Evolutionary conservation across 2,113 vertebrate species (phyloP), one percentile per base, ranked within the genome.

Genomic region (Chaenogobius annularis): DNA sequence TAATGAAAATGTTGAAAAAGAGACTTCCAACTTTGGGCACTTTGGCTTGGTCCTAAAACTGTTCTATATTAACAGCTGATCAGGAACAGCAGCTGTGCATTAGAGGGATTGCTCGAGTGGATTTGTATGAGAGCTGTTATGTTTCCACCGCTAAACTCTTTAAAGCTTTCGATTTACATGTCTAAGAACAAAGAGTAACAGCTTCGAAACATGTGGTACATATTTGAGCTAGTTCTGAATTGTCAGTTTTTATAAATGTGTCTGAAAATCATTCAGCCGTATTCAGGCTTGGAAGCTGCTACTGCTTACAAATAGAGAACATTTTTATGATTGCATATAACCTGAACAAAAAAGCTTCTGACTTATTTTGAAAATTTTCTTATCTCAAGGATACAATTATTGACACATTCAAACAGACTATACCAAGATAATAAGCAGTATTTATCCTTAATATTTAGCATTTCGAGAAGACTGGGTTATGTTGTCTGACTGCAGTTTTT

Each of bases 1-100:
- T 78, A 73, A 83, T 84, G 70, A 75, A 87, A 87, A 83, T 82
- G 75, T 78, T 81, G 73, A 85, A 70, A 69, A 54, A 70, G 71
- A 82, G 82, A 83, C 20, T 59, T 35, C 85, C 50, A 74, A 79
- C 78, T 73, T 75, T 47, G 62, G 63, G 77, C 73, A 66, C 74
- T 59, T 59, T 59, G 56, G 23, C 56, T 61, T 5, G 58, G 26
- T 35, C 58, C 15, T 17, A 35, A 61, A 20, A 58, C 23, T 13
- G 13, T 26, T 31, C 70, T 66, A 74, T 81, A 87, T 84, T 85
- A 86, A 78, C 64, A 81, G 63, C 61, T 76, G 74, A 84, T 83
- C 75, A 75, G 63, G 58, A 83, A 77, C 83, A 86, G 80, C 79
- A 72, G 77, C 77, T 63, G n/a, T 54, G 55, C 43, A 68, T 85